Base-by-base conservation (phyloP, 2,797 vertebrate genomes). In the Merluccius polli region DNA sequence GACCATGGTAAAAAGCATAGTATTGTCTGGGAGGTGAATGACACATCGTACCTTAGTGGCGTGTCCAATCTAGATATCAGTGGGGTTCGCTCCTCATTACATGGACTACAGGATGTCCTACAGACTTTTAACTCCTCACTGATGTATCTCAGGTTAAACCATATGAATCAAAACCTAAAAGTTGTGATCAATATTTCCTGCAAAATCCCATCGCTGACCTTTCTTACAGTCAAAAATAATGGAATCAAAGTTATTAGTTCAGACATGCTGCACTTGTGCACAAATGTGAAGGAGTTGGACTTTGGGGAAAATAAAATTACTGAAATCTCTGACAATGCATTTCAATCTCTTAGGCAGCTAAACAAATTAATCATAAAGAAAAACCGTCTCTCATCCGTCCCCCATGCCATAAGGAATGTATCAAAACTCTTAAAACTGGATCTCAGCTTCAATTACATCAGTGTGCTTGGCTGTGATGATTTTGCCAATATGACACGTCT, bases 171-270 rank as follows among this genome's bases (percentile, higher is more conserved):
- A 0, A 72, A 79, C 32, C 76, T 89, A 1, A 33, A 70, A 24
- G 48, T 33, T 10, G 73, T 94, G 10, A 83, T 92, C 59, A 87
- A 86, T 24, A 32, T 91, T 5, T 84, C 90, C 77, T 95, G 94
- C 80, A 74, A 81, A 63, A 86, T 94, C 75, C 90, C 90, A 71
- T 85, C 89, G 0, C 11, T 91, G 74, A 88, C 77, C 36, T 67
- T 9, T 1, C 81, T 95, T 71, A 77, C 89, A 30, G 85, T 94
- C 59, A 72, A 41, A 65, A 0, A 0, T 0, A 93, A 94, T 83
- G 76, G 81, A 0, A 83, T 94, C 0, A 24, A 0, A 0, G 3
- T 0, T 0, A 15, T 95, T 27, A 0, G 9, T 13, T 59, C 77
- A 1, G 1, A 78, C 9, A 41, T 87, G 1, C 85, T 95, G 3